Evolutionary conservation across 2,797 vertebrate species (phyloP).

Genomic region (Helostoma temminkii): DNA sequence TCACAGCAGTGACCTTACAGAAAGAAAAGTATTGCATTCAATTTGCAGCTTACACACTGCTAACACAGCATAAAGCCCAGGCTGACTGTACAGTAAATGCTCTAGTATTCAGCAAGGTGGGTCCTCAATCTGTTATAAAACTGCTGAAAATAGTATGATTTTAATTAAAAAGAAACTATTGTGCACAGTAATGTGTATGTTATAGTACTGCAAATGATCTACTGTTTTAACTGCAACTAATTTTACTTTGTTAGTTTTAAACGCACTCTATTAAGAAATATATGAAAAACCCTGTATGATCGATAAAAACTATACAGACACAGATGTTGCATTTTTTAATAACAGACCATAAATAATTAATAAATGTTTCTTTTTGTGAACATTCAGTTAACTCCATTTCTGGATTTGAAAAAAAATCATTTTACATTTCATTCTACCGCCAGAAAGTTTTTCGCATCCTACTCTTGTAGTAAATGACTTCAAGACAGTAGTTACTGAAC

Average conservation of each 20-base stretch:
- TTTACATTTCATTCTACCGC: background rate
- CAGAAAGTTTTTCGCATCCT: background rate
- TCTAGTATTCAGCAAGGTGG: background rate
- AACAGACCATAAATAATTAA: too few relatives aligned
- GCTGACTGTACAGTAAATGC: background rate
- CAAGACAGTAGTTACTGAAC: background rate
- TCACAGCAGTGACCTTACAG: background rate
- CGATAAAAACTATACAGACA: too few relatives aligned
- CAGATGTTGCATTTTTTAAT: too few relatives aligned
- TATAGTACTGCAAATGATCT: too few relatives aligned
- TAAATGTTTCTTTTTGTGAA: too few relatives aligned
- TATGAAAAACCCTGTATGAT: too few relatives aligned
- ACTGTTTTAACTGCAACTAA: too few relatives aligned
- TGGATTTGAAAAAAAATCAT: background rate
- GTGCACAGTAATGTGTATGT: too few relatives aligned
- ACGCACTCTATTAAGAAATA: too few relatives aligned
- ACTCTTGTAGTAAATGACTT: background rate
- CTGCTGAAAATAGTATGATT: background rate
- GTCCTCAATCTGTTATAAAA: background rate
- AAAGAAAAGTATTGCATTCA: background rate
- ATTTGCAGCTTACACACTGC: background rate
- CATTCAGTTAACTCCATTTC: background rate
- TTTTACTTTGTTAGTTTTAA: too few relatives aligned
- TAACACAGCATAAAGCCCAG: background rate
- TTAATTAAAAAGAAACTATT: background rate